Percentiles rank a stretch among this genome's conserved stretches.
Conservation (phyloP, 1,140 invertebrate species). For the Apis dorsata region DNA sequence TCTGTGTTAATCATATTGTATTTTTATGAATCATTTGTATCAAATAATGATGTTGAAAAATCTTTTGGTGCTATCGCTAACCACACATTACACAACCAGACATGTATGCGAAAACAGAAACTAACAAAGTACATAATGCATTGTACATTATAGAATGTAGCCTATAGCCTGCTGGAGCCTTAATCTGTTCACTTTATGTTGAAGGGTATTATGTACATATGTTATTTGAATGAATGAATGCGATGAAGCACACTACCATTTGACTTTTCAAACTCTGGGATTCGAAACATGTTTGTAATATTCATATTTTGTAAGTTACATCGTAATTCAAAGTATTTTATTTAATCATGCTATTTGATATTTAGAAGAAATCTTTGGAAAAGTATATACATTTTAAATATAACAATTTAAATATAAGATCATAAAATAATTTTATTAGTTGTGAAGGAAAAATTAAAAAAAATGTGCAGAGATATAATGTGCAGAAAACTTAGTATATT, state of each 20-base stretch:
- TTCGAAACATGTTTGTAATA: constrained; percentile 75
- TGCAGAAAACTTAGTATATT: constrained; percentile 46
- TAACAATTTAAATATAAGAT: constrained; percentile 44
- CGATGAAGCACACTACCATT: constrained; percentile 75
- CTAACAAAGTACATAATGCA: constrained; percentile 76
- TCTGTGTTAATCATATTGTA: constrained; percentile 60
- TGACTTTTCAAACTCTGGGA: constrained; percentile 70
- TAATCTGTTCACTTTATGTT: constrained; percentile 80
- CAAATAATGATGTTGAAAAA: constrained; percentile 53
- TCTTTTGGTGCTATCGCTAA: constrained; percentile 77
- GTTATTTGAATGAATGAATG: constrained; percentile 79
- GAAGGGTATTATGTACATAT: constrained; percentile 79
- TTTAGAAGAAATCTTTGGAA: constrained; percentile 25
- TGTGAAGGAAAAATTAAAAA: constrained; percentile 19
- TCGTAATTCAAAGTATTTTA: constrained; percentile 71
- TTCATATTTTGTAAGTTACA: constrained; percentile 76
- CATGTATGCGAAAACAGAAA: constrained; percentile 69
- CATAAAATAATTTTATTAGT: constrained; percentile 38
- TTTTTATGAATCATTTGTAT: constrained; percentile 53
- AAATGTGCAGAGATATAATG: constrained; percentile 43
- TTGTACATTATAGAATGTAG: constrained; percentile 80
- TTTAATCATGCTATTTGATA: constrained; percentile 29
- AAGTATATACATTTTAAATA: constrained; percentile 2
- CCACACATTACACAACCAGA: constrained; percentile 80
- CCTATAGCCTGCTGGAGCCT: constrained; percentile 80